A percentile compares a stretch with the other conserved stretches of the same genome.
These are phyloP conservation scores for Tipula lateralis DNA, from an alignment of 2,888 invertebrate species.

Conservation along the genomic window DNA sequence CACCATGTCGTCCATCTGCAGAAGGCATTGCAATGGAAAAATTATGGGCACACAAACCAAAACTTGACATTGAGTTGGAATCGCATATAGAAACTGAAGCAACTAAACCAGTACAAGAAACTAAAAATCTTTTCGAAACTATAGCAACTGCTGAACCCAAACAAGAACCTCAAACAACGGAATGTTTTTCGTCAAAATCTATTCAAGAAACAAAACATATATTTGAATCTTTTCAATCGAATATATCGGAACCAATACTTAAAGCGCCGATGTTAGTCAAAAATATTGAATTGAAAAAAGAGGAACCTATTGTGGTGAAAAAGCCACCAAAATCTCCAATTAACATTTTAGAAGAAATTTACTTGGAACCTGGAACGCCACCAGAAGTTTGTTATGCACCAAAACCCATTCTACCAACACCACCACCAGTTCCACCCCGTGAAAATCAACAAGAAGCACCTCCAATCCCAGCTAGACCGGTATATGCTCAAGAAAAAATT, in stretches of 20 bases:
- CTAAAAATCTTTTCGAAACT: slow-evolving; percentile 24
- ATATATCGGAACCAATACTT: slow-evolving; percentile 41
- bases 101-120: slow-evolving; percentile 5
- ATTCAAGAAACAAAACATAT: slow-evolving; percentile 41
- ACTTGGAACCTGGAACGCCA: slow-evolving; percentile 62
- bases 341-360: slow-evolving; percentile 45
- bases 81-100: slow-evolving; percentile 37
- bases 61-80: slow-evolving; percentile 38
- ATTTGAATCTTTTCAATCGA: slow-evolving; percentile 35
- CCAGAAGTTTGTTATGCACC: slow-evolving; percentile 63
- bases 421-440: slow-evolving; percentile 48
- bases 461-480: slow-evolving; percentile 46
- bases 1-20: slow-evolving; percentile 55
- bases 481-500: slow-evolving; percentile 40
- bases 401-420: slow-evolving; percentile 51
- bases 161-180: slow-evolving; percentile 32
- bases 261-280: slow-evolving; percentile 52
- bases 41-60: slow-evolving; percentile 54
- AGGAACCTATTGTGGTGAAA: slow-evolving; percentile 32
- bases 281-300: not conserved
- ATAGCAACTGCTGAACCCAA: slow-evolving; percentile 32
- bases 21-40: slow-evolving; percentile 65
- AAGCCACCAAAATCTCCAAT: slow-evolving; percentile 35
- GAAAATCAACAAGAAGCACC: slow-evolving; percentile 48
- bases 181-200: not conserved